A percentile compares a stretch with the other conserved stretches of the same genome.
phyloP scores from a whole-genome alignment of 2,888 invertebrate genomes.

The Ennomos fuscantarius region DNA sequence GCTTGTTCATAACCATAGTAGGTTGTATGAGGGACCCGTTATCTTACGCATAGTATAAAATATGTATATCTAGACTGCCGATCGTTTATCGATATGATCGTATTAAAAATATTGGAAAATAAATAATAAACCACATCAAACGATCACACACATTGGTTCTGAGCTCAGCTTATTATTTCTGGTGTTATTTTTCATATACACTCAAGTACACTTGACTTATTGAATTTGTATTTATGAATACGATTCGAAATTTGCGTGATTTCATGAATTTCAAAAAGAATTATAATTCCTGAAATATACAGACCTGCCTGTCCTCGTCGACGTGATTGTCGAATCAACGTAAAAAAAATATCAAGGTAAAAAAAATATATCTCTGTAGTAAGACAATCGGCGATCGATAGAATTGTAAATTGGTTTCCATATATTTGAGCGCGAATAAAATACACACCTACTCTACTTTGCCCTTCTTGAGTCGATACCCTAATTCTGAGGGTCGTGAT shows the following conservation, averaged over 20 bases:
- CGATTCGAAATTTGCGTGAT: constrained; percentile 8
- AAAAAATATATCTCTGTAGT: constrained; percentile 59
- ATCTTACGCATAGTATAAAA: constrained; percentile 9
- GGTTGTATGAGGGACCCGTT: constrained; percentile 1
- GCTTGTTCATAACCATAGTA: background rate
- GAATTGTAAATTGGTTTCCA: constrained; percentile 74
- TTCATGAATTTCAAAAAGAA: constrained; percentile 38
- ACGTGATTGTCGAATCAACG: constrained; percentile 55
- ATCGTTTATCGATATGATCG: too few species aligned
- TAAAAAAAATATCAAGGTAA: constrained; percentile 70
- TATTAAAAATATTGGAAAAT: constrained; percentile 14
- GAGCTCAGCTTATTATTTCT: too few species aligned
- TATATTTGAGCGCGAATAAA: constrained; percentile 49
- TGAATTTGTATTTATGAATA: background rate
- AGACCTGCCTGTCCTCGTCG: constrained; percentile 55
- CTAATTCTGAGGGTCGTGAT: too few species aligned
- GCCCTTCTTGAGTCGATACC: too few species aligned
- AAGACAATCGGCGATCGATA: constrained; percentile 56
- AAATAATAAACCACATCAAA: too few species aligned
- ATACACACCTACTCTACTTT: constrained; percentile 1
- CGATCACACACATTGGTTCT: too few species aligned
- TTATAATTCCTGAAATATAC: constrained; percentile 47
- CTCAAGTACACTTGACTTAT: too few species aligned
- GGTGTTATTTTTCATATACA: too few species aligned
- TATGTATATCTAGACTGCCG: constrained; percentile 17